phyloP scores from a whole-genome alignment of 2,113 vertebrate species.

The Redunca redunca region DNA sequence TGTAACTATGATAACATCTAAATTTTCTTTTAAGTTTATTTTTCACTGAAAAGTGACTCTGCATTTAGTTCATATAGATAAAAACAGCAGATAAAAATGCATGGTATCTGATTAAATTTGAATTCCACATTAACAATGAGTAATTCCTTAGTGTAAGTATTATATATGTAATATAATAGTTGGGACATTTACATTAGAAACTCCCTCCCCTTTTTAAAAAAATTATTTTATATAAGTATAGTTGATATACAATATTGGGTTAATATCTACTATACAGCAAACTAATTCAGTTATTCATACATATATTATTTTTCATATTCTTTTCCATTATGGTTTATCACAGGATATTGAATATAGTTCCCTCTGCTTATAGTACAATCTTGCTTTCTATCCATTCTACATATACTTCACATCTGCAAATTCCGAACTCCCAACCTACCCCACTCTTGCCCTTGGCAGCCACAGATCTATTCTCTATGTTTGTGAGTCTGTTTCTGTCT shows the following conservation, averaged over 20 bases:
- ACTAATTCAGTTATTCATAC: neutral
- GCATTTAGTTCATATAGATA: neutral
- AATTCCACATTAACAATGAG: neutral
- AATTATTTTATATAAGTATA: neutral
- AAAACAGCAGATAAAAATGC: neutral
- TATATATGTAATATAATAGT: neutral
- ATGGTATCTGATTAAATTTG: neutral
- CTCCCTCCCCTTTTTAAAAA: neutral
- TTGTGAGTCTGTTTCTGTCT: neutral
- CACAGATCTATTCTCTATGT: neutral
- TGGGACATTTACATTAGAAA: neutral
- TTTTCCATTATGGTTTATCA: neutral
- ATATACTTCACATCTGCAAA: neutral
- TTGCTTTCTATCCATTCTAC: neutral
- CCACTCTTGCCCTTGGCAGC: neutral
- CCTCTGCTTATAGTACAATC: neutral
- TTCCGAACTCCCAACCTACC: neutral
- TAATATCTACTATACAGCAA: neutral
- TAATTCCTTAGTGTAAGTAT: neutral
- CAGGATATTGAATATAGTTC: neutral
- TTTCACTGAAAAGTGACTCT: neutral
- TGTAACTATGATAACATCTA: neutral
- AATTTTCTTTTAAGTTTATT: neutral
- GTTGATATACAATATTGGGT: neutral
- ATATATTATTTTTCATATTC: neutral